Percentiles rank a stretch among this genome's conserved stretches.
Evolutionary conservation across 2,797 vertebrate genomes (phyloP).

Genomic region (Pogonophryne albipinna): DNA sequence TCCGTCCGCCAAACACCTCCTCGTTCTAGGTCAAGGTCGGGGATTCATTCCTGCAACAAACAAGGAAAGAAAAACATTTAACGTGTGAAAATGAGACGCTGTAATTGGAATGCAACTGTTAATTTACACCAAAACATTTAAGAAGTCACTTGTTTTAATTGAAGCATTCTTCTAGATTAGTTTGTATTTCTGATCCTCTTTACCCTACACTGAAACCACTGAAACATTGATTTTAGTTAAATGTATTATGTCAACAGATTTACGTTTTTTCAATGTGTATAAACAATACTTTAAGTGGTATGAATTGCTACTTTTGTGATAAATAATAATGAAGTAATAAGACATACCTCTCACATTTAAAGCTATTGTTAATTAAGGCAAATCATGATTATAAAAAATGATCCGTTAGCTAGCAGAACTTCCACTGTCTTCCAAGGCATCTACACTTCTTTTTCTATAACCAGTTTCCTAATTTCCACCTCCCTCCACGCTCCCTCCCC

Average conservation of each 20-base stretch:
- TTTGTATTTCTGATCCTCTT: too few species aligned
- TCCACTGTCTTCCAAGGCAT: slow-evolving; percentile 14
- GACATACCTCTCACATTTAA: not conserved
- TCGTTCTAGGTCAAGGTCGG: slow-evolving; percentile 70
- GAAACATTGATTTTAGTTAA: too few species aligned
- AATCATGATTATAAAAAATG: slow-evolving; percentile 25
- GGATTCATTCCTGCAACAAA: slow-evolving; percentile 27
- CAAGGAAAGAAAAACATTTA: slow-evolving; percentile 12
- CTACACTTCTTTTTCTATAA: slow-evolving; percentile 12
- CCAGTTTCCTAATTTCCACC: slow-evolving; percentile 36
- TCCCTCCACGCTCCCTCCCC: slow-evolving; percentile 73
- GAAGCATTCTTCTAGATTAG: not conserved
- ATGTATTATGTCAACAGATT: too few species aligned
- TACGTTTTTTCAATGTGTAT: too few species aligned
- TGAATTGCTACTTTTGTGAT: not conserved
- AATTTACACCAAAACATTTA: not conserved
- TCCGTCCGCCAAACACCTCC: slow-evolving; percentile 27
- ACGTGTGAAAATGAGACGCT: not conserved
- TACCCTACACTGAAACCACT: too few species aligned
- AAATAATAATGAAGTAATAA: slow-evolving; percentile 12
- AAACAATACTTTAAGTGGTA: not conserved
- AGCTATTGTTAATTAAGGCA: slow-evolving; percentile 9
- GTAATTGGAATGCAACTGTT: not conserved
- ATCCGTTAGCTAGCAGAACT: slow-evolving; percentile 33
- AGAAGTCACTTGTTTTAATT: not conserved